Percentiles rank a stretch among this genome's conserved stretches.
phyloP scores from a whole-genome alignment of 2,888 invertebrate species.

The Cheilosia urbana region DNA sequence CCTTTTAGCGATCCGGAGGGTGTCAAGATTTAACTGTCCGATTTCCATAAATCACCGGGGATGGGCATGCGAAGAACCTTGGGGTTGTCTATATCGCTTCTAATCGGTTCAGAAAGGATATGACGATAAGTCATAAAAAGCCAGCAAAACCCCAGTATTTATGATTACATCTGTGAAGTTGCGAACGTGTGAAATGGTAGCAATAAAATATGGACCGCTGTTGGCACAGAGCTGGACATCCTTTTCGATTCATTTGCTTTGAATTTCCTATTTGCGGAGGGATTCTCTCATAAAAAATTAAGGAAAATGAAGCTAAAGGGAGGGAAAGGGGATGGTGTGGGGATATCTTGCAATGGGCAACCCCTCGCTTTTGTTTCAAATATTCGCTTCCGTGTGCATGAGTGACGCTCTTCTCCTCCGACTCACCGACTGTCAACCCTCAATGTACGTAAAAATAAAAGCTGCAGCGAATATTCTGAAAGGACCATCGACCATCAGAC shows the following conservation, averaged over 20 bases:
- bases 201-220: conserved; percentile 46
- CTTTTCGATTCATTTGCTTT: no score
- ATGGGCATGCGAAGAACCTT: conserved; percentile 30
- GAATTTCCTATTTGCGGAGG: background rate
- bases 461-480: conserved; percentile 24
- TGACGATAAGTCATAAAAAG: conserved; percentile 65
- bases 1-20: conserved; percentile 9
- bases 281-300: background rate
- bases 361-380: conserved; percentile 26
- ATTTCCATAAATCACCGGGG: conserved; percentile 69
- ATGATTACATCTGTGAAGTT: conserved; percentile 67
- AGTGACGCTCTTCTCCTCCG: conserved; percentile 8
- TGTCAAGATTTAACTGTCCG: conserved; percentile 67
- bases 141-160: conserved; percentile 40
- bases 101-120: conserved; percentile 54
- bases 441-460: conserved; percentile 2
- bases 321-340: no score
- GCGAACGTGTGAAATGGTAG: conserved; percentile 57
- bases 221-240: background rate
- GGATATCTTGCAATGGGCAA: background rate
- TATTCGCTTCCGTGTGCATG: conserved; percentile 40
- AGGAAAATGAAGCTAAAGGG: no score
- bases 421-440: background rate
- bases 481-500: conserved; percentile 46
- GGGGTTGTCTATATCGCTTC: conserved; percentile 58